Base-by-base conservation (phyloP, 2,113 vertebrate genomes). In the Tyrannus savana region DNA sequence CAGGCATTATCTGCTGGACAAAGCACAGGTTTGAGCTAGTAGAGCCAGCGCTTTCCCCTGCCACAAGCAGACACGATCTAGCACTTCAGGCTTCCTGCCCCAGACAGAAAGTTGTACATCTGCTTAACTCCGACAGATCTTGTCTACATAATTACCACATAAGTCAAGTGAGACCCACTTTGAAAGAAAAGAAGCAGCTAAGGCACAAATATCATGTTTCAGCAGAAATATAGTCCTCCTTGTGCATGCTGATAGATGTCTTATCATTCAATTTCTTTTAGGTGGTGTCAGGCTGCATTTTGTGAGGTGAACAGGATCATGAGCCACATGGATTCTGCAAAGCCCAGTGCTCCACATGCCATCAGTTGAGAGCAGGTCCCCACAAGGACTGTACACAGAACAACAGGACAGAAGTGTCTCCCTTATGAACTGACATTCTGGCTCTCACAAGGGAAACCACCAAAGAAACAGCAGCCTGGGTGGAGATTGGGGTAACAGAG, bases 361-460 rank as follows among this genome's bases (percentile, higher is more conserved):
- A 68, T 7, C 18, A 78, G 14, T 1, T 16, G 24, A 59, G 14
- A 69, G 24, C 21, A 58, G 25, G 55, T 21, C 24, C 31, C 33
- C 12, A 13, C 1, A 3, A 74, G 3, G 5, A 11, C 6, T 59
- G 12, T 8, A 46, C 81, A n/a, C 25, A 28, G 1, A 7, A 64
- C 68, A 7, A n/a, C 27, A 75, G 19, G 14, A 73, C 9, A 53
- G 28, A 84, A 86, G 13, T 2, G 7, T 15, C 12, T 44, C 41
- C 44, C 46, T 73, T 25, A 19, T 4, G 11, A 69, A 77, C 23
- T 21, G 7, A 35, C 10, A 14, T 44, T 75, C 21, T 69, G 18
- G 58, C n/a, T 71, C n/a, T 49, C 39, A 62, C 10, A 72, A 31
- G 58, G 87, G 22, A 75, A 82, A 55, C 6, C 4, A 37, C 27